Percentiles rank a stretch among this genome's conserved stretches.
phyloP scores from a whole-genome alignment of 2,113 vertebrate species.

The Hippopotamus amphibius region DNA sequence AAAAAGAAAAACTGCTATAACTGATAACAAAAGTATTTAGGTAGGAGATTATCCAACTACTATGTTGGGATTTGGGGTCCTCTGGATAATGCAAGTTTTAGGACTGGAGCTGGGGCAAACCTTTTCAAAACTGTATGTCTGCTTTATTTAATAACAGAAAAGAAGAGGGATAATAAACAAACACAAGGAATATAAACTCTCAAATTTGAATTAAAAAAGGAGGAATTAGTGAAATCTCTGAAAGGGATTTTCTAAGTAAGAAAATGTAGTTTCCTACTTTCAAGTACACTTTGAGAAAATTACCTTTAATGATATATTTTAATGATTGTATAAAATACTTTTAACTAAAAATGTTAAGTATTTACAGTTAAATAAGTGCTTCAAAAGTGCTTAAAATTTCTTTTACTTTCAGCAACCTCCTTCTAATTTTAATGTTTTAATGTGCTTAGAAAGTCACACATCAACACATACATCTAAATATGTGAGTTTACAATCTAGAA shows the following conservation, averaged over 20 bases:
- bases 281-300: conserved; percentile 17
- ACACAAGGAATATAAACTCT: neutral
- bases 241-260: neutral
- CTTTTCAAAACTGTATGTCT: neutral
- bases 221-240: conserved; percentile 41
- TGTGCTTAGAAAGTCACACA: conserved; percentile 1
- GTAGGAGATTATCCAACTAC: neutral
- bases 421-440: neutral
- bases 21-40: neutral
- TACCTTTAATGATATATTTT: conserved; percentile 18
- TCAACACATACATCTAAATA: neutral
- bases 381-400: neutral
- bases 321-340: neutral
- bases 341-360: neutral
- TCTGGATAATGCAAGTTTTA: neutral
- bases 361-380: neutral
- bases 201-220: neutral
- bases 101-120: neutral
- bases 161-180: neutral
- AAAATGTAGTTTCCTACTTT: conserved; percentile 2
- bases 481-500: neutral
- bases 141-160: neutral
- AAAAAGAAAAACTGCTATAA: conserved; percentile 4
- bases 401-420: neutral
- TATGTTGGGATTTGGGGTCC: neutral